phyloP scores from a whole-genome alignment of 1,140 invertebrate genomes.

The Drosophila micromelanica region DNA sequence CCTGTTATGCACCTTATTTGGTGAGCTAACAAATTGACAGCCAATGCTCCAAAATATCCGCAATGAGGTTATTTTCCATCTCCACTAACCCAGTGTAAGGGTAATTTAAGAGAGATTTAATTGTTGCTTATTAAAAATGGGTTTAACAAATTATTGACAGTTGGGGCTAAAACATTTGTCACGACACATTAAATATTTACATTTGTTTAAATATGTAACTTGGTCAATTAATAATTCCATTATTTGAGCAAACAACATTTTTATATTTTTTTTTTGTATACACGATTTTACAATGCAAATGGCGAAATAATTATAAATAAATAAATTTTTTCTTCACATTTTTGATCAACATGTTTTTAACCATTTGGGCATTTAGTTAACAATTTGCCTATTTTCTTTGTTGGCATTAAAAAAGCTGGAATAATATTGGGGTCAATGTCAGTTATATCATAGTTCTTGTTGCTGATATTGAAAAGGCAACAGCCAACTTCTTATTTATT shows the following conservation, averaged over 20 bases:
- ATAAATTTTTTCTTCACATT: background rate
- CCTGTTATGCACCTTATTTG: slow-evolving; percentile 29
- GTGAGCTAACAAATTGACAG: slow-evolving; percentile 39
- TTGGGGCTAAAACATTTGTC: slow-evolving; percentile 67
- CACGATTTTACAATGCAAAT: slow-evolving; percentile 44
- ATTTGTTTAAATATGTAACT: slow-evolving; percentile 13
- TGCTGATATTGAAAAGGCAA: slow-evolving; percentile 21
- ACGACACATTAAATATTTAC: slow-evolving; percentile 59
- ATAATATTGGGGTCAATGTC: slow-evolving; percentile 68
- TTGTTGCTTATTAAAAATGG: background rate
- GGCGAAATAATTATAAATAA: slow-evolving; percentile 21
- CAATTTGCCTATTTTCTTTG: slow-evolving; percentile 35
- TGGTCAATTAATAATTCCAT: slow-evolving; percentile 8
- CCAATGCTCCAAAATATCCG: slow-evolving; percentile 22
- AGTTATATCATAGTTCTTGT: slow-evolving; percentile 28
- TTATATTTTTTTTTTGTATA: too few species aligned
- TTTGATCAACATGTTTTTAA: slow-evolving; percentile 14
- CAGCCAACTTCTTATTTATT: slow-evolving; percentile 41
- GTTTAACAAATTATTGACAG: slow-evolving; percentile 54
- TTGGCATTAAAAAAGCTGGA: background rate
- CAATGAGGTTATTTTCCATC: slow-evolving; percentile 28
- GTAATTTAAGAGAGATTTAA: background rate
- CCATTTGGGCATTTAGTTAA: slow-evolving; percentile 43
- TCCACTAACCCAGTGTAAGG: slow-evolving; percentile 31
- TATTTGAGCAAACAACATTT: background rate